Base-by-base conservation (phyloP, 2,113 vertebrate species). In the Thinocorus orbignyianus region DNA sequence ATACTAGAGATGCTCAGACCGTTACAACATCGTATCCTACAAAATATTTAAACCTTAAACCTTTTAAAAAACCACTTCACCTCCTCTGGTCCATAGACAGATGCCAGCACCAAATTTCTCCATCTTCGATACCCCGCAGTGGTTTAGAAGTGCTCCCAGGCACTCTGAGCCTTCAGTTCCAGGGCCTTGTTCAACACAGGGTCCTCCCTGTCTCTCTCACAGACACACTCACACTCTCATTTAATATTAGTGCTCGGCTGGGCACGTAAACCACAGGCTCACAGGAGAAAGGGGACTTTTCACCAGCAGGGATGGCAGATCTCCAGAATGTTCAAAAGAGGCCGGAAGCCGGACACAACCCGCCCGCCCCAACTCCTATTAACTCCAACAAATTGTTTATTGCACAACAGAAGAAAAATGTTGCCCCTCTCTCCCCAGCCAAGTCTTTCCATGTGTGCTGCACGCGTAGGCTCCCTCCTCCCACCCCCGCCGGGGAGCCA, bases 321-420 rank as follows among this genome's bases (percentile, higher is more conserved):
- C 92, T 96, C 96, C 96, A 97, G 92, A 74, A 52, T 30, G 94
- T 86, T 94, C 92, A 95, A 95, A 95, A 81, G 84, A 41, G 71
- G 77, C 94, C 90, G 84, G 95, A 97, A 97, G 85, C 74, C 79
- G 22, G 24, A 52, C 71, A 49, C 76, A 86, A 81, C 65, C 74
- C 7, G 2, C 79, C 89, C 76, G 48, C 92, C 93, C 93, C 93
- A 86, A 80, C 82, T 96, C 92, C 95, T 91, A 94, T 97, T 97
- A 97, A 97, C 77, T 93, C 92, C 95, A 97, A 97, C 93, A 92
- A 97, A 98, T 96, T 96, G 97, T 97, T 97, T 98, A 97, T 95
- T 96, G 97, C 95, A 97, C 91, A 95, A 93, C 89, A 92, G 74
- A 95, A 95, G 94, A 94, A 96, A 96, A 91, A 88, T 3, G 65